phyloP scores from a whole-genome alignment of 2,113 vertebrate genomes.

The Grantiella picta region DNA sequence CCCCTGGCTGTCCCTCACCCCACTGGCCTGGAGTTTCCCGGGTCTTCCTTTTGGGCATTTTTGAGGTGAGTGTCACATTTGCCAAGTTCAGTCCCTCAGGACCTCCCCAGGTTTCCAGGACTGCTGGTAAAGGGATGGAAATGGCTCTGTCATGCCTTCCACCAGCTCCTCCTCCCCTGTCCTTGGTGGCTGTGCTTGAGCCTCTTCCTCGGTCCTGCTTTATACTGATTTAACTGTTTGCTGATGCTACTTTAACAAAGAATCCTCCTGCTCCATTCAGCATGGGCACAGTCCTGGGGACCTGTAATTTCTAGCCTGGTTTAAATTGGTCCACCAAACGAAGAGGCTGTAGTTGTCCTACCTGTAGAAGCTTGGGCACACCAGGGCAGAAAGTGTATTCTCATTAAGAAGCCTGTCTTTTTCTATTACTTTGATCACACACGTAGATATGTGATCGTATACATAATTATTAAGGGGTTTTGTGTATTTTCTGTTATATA shows the following conservation, averaged over 20 bases:
- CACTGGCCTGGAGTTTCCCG: not conserved
- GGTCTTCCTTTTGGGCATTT: not conserved
- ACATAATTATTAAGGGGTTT: not conserved
- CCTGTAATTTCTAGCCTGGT: not conserved
- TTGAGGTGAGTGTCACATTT: not conserved
- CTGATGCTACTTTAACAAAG: not conserved
- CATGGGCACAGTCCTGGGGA: not conserved
- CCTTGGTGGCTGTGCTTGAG: not conserved
- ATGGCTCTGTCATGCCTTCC: not conserved
- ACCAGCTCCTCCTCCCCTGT: not conserved
- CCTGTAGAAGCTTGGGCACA: not conserved
- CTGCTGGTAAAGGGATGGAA: not conserved
- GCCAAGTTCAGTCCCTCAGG: too few relatives aligned
- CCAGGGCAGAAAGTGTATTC: not conserved
- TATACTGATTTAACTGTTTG: not conserved
- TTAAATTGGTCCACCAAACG: not conserved
- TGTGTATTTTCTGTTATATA: not conserved
- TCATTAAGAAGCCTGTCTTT: not conserved
- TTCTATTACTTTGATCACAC: not conserved
- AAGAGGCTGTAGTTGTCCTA: not conserved
- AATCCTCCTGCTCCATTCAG: not conserved
- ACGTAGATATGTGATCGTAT: rapidly evolving
- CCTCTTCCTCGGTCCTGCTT: not conserved
- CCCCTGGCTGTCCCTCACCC: rapidly evolving
- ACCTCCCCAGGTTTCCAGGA: not conserved